Base-by-base conservation (phyloP, 53 echinoderm and acorn worm species). In the Arbacia lixula region DNA sequence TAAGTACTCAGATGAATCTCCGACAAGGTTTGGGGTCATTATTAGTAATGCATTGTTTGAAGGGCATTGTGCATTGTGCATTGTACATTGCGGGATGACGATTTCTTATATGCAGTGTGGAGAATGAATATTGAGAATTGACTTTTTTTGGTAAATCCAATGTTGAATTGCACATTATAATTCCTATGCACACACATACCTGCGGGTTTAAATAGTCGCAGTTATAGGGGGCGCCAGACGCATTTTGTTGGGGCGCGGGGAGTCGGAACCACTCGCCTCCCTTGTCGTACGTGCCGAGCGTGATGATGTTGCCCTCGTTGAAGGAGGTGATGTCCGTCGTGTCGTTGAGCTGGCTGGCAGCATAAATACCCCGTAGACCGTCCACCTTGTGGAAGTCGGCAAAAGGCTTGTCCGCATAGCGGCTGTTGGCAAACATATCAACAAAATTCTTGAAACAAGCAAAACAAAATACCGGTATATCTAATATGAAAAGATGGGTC, bases 351-450 rank as follows among this genome's bases (percentile, higher is more conserved):
- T 80, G 64, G 0, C 83, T 88, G 3, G 93, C 93, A 0, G 93
- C 87, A 58, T 90, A 97, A 46, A 97, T 97, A 16, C 97, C 97
- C 0, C 97, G 83, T 0, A 97, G 86, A 0, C 94, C 97, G 35
- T 91, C 97, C 10, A 97, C 97, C 28, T 87, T 80, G 68, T 97
- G 93, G 60, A 97, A 53, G 21, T 97, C 97, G 11, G 94, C 97
- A 68, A 97, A 97, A 0, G 85, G 86, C 28, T 93, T 91, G 38
- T 97, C 94, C 0, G 86, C 93, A n/a, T 88, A 97, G 0, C 63
- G 85, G 54, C 93, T 93, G 82, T 2, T 1, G 10, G 36, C 22
- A 34, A 64, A 30, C 27, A 32, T 10, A 64, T 22, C 55, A 2
- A 0, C 19, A 19, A 50, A 12, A 50, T 50, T 50, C 12, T 14